Evolutionary conservation across 2,113 vertebrate genomes (phyloP).

Genomic region (Excalfactoria chinensis): DNA sequence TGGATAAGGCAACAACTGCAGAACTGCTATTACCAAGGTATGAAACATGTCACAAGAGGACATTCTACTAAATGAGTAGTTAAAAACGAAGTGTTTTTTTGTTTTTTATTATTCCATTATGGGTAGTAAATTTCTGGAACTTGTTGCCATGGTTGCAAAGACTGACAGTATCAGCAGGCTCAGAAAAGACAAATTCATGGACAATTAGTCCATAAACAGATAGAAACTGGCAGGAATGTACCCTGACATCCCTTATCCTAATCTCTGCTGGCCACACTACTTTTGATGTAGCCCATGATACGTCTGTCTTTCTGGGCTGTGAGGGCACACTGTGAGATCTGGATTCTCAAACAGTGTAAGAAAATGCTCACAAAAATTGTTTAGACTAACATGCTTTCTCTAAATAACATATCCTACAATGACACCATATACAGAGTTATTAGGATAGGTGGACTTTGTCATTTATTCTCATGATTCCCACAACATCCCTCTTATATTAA

Average conservation of each 20-base stretch:
- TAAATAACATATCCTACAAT: neutral
- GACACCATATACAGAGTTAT: neutral
- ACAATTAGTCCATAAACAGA: neutral
- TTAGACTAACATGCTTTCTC: neutral
- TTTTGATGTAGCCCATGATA: too few species aligned
- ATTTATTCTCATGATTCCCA: neutral
- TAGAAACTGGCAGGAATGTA: neutral
- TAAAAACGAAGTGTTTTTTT: neutral
- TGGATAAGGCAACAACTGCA: neutral
- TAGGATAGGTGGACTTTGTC: neutral
- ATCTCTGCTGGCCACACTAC: too few species aligned
- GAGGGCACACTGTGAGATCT: neutral
- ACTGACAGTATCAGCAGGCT: neutral
- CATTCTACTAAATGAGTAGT: neutral
- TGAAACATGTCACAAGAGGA: neutral
- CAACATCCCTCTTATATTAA: neutral
- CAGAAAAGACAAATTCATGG: neutral
- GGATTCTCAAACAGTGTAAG: neutral
- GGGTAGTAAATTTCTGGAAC: neutral
- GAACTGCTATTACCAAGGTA: neutral
- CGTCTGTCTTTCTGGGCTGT: too few species aligned
- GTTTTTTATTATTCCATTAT: neutral
- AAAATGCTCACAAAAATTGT: neutral
- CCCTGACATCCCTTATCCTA: neutral
- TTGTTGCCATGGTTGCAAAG: neutral